Evolutionary conservation across 2,113 vertebrate genomes (phyloP).

Genomic region (Seriola aureovittata): DNA sequence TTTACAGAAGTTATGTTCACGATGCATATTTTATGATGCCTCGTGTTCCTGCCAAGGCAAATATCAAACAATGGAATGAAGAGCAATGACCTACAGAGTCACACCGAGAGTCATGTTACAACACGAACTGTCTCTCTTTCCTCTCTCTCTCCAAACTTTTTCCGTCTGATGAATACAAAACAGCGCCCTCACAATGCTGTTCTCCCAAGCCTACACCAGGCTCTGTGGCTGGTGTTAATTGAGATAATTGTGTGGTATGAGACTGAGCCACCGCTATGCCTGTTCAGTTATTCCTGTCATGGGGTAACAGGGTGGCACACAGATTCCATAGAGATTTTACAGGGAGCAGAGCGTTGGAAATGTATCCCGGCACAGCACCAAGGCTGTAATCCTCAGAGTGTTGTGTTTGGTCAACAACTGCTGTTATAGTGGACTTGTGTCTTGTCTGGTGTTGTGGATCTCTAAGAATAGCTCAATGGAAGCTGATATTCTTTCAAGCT

Average conservation of each 20-base stretch:
- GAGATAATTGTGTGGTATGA: slow-evolving; percentile 70
- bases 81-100: neutral
- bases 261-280: slow-evolving; percentile 37
- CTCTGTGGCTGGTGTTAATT: slow-evolving; percentile 61
- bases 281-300: slow-evolving; percentile 60
- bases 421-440: slow-evolving; percentile 42
- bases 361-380: slow-evolving; percentile 20
- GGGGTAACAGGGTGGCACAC: slow-evolving; percentile 59
- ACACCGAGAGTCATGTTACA: slow-evolving; percentile 40
- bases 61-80: slow-evolving; percentile 66
- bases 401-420: slow-evolving; percentile 68
- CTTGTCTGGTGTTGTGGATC: slow-evolving; percentile 30
- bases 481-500: slow-evolving; percentile 36
- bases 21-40: slow-evolving; percentile 52
- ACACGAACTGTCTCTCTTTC: neutral
- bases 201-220: slow-evolving; percentile 12
- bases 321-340: slow-evolving; percentile 57
- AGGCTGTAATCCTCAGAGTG: slow-evolving; percentile 33
- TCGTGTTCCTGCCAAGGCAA: slow-evolving; percentile 56
- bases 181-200: slow-evolving; percentile 13
- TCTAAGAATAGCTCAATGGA: slow-evolving; percentile 62
- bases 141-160: slow-evolving; percentile 3
- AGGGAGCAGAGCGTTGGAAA: slow-evolving; percentile 51
- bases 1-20: slow-evolving; percentile 49
- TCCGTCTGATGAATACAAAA: slow-evolving; percentile 46